Evolutionary conservation across 2,113 vertebrate genomes (phyloP), one percentile per base, ranked within the genome.

Genomic region (Cololabis saira): DNA sequence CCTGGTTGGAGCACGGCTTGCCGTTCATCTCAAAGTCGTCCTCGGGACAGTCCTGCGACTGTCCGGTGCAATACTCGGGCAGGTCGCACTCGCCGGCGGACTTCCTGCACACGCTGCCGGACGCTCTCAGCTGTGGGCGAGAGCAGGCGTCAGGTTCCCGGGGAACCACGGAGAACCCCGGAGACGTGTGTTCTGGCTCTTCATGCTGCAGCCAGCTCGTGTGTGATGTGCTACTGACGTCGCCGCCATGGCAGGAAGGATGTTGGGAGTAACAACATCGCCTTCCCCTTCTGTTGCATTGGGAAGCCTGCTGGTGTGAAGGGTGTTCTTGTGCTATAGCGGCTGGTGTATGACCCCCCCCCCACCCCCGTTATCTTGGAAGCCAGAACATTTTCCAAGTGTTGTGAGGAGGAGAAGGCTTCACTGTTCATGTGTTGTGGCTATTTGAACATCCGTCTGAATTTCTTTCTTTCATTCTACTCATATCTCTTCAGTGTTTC

Each of bases 21-120:
- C 96, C 97, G 0, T 98, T 98, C 91, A 97, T 94, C 76, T 88
- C 90, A 69, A 96, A 98, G 40, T 82, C 86, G 0, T 98, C 93
- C n/a, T 95, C 93, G 0, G 97, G 96, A 69, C 97, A 98, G 1
- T 72, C 56, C 0, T 86, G 61, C 0, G 82, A 79, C 1, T 2
- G 53, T 14, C 96, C 96, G 0, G 86, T 94, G 67, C 96, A 97
- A 83, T 90, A 91, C 11, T 98, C 96, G 0, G 91, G 78, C 3
- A 98, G 87, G 84, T 98, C 97, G 0, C 97, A 98, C 11, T 52
- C 73, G 0, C 93, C 74, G 24, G 85, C 92, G 1, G 67, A 49
- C 13, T 58, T 53, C 3, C 96, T 91, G 86, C 96, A 98, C 5
- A 82, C 30, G 1, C 51, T 84, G 0, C 93, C 91, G 0, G 87